These are phyloP conservation scores for Trimorus sp. DNA, from an alignment of 2,888 invertebrate species.

Conservation along the genomic window DNA sequence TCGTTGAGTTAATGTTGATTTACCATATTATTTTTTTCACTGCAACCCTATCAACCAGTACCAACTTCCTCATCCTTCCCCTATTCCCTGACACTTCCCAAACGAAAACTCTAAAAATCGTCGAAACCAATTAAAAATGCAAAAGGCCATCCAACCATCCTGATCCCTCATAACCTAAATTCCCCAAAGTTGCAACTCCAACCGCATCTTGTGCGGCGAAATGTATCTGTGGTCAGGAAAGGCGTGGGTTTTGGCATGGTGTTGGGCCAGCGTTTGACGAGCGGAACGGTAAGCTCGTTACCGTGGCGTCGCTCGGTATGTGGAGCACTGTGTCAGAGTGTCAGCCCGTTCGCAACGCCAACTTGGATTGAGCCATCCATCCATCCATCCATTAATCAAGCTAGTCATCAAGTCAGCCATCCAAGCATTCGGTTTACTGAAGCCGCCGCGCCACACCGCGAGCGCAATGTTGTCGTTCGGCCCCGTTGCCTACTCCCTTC, in stretches of 20 bases:
- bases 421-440: neutral
- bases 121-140: no score
- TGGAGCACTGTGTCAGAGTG: conserved; percentile 79
- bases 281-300: conserved; percentile 55
- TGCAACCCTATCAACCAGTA: no score
- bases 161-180: no score
- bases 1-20: no score
- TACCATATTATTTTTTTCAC: no score
- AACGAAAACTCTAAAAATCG: no score
- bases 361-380: conserved; percentile 56
- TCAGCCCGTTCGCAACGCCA: conserved; percentile 75
- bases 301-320: conserved; percentile 73
- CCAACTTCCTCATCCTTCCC: no score
- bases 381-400: conserved; percentile 39
- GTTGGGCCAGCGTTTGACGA: conserved; percentile 3
- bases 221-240: conserved; percentile 49
- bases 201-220: conserved; percentile 43
- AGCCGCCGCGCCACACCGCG: conserved; percentile 10
- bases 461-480: conserved; percentile 35
- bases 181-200: conserved; percentile 16
- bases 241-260: conserved; percentile 46
- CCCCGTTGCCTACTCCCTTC: conserved; percentile 43
- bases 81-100: no score
- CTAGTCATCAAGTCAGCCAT: no score
- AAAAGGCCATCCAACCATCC: no score